phyloP scores from a whole-genome alignment of 2,797 vertebrate species.

The Sebastes baramenuke region DNA sequence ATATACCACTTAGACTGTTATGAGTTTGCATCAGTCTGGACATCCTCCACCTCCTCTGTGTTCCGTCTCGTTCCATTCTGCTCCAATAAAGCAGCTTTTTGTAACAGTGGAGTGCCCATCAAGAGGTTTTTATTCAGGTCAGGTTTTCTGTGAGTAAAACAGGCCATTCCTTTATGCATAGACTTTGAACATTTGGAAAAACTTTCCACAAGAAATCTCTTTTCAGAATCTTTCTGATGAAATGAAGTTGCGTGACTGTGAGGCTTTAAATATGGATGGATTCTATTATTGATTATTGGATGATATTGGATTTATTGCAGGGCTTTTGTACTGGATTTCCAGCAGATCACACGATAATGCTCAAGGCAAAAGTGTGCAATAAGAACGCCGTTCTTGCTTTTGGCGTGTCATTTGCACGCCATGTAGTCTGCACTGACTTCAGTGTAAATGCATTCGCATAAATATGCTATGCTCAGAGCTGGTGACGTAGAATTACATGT shows the following conservation, averaged over 20 bases:
- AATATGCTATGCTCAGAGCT: too few relatives aligned
- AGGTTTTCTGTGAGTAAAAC: background rate
- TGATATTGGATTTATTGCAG: background rate
- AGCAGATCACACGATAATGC: too few relatives aligned
- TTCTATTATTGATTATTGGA: background rate
- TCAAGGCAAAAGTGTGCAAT: too few relatives aligned
- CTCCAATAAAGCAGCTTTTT: background rate
- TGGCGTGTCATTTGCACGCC: too few relatives aligned
- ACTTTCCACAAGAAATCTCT: background rate
- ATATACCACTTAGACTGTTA: background rate
- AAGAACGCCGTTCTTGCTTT: too few relatives aligned
- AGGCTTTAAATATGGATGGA: background rate
- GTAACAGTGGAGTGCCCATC: background rate
- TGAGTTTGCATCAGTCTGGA: conserved; percentile 31
- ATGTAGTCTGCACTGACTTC: fast-evolving
- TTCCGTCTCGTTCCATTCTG: background rate
- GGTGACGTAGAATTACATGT: too few relatives aligned
- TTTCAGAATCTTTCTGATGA: background rate
- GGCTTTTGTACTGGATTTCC: too few relatives aligned
- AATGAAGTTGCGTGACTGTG: background rate
- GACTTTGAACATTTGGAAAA: conserved; percentile 1
- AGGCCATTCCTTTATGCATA: background rate
- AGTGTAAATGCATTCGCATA: too few relatives aligned
- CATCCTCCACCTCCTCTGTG: background rate
- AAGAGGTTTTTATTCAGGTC: background rate